Evolutionary conservation across 1,140 invertebrate species (phyloP).

Genomic region (Sycophaga agraensis): DNA sequence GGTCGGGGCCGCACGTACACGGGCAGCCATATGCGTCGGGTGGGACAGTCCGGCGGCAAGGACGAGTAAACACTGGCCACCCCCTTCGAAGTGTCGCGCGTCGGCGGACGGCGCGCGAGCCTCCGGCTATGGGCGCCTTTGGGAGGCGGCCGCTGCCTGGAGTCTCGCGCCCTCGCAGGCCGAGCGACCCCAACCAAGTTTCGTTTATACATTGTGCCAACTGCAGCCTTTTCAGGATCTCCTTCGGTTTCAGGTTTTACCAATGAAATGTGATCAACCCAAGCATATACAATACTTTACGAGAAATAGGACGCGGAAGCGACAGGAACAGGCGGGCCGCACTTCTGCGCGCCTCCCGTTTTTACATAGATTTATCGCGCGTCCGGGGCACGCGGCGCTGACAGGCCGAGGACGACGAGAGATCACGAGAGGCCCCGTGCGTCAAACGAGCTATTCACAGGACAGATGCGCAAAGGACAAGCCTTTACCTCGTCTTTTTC

Average conservation of each 20-base stretch:
- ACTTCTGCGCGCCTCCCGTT: background rate
- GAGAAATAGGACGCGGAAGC: background rate
- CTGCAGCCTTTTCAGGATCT: constrained; percentile 18
- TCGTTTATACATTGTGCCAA: constrained; percentile 28
- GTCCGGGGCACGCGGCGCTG: background rate
- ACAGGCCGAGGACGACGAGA: constrained; percentile 2
- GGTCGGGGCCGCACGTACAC: background rate
- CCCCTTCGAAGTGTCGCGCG: too few species aligned
- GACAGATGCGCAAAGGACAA: too few species aligned
- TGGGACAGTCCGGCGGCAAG: too few species aligned
- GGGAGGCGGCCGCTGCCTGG: too few species aligned
- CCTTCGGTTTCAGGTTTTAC: constrained; percentile 17
- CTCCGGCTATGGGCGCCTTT: too few species aligned
- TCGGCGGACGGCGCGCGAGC: too few species aligned
- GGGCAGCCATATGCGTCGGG: constrained; percentile 1
- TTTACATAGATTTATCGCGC: constrained; percentile 11
- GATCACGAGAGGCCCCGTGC: too few species aligned
- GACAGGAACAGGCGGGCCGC: too few species aligned
- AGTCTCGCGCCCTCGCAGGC: background rate
- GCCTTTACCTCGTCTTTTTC: too few species aligned
- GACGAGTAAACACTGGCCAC: too few species aligned
- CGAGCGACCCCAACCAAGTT: constrained; percentile 13
- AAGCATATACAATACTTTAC: background rate
- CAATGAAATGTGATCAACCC: constrained; percentile 9
- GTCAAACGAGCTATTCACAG: too few species aligned